A percentile compares a stretch with the other conserved stretches of the same genome.
phyloP scores from a whole-genome alignment of 2,113 vertebrate genomes.

The Engraulis encrasicolus region DNA sequence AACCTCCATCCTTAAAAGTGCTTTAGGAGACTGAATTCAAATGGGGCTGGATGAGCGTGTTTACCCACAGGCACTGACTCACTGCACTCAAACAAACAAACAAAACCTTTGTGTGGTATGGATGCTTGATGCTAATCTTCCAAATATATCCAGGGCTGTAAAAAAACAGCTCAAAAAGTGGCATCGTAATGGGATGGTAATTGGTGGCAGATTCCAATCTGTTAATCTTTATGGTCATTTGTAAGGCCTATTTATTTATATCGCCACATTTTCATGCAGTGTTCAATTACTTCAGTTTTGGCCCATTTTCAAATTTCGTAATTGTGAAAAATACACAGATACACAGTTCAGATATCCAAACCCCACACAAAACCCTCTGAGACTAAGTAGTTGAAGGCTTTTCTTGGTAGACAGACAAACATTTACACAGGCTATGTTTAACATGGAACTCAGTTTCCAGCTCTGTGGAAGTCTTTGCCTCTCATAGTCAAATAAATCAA shows the following conservation, averaged over 20 bases:
- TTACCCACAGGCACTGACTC: neutral
- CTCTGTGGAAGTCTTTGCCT: neutral
- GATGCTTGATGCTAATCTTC: neutral
- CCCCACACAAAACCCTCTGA: neutral
- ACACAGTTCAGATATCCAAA: neutral
- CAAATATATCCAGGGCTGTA: neutral
- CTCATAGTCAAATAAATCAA: neutral
- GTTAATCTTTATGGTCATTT: neutral
- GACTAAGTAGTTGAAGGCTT: neutral
- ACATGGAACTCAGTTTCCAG: neutral
- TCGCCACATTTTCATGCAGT: neutral
- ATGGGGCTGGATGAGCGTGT: neutral
- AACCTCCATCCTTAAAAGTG: neutral
- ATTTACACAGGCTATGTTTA: neutral
- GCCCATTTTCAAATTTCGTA: neutral
- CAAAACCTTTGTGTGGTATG: neutral
- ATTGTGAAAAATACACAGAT: neutral
- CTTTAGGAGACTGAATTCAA: neutral
- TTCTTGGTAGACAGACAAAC: neutral
- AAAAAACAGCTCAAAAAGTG: neutral
- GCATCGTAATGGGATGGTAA: neutral
- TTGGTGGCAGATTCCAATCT: neutral
- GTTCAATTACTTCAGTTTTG: neutral
- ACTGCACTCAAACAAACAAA: neutral
- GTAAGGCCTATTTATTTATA: neutral